These are phyloP conservation scores for Cerceris rybyensis DNA, from an alignment of 2,888 invertebrate genomes.

Conservation along the genomic window DNA sequence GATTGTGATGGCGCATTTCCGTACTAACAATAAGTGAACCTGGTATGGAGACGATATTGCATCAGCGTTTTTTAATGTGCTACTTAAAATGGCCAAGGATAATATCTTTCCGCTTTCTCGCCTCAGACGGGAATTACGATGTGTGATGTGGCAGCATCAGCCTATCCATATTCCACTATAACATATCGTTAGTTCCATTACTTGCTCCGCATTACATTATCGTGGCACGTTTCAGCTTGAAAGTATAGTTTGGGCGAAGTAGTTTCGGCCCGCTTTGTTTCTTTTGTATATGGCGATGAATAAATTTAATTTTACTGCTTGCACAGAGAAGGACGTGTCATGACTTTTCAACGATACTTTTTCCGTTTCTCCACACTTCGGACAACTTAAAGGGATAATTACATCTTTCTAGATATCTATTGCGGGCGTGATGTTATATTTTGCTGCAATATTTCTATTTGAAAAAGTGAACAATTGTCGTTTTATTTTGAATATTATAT, in stretches of 20 bases:
- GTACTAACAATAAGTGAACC: too few species aligned
- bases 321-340: conserved; percentile 54
- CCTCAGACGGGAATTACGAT: conserved; percentile 50
- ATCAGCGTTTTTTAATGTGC: not conserved
- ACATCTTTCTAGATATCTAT: conserved; percentile 10
- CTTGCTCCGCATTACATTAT: conserved; percentile 70
- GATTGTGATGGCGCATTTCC: too few species aligned
- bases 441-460: conserved; percentile 2
- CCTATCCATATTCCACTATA: conserved; percentile 57
- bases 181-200: conserved; percentile 76
- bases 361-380: not conserved
- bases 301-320: conserved; percentile 67
- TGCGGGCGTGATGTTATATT: conserved; percentile 13
- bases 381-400: conserved; percentile 36
- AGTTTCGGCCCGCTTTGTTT: conserved; percentile 50
- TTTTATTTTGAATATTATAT: not conserved
- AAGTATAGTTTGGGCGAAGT: conserved; percentile 67
- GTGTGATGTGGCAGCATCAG: conserved; percentile 45
- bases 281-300: conserved; percentile 45
- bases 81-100: conserved; percentile 6
- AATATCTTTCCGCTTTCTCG: conserved; percentile 45
- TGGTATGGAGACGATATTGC: too few species aligned
- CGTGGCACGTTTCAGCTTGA: conserved; percentile 72
- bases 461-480: conserved; percentile 3
- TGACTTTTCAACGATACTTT: conserved; percentile 54